Base-by-base conservation (phyloP, 1,140 invertebrate species). In the Aphaenogaster floridana region DNA sequence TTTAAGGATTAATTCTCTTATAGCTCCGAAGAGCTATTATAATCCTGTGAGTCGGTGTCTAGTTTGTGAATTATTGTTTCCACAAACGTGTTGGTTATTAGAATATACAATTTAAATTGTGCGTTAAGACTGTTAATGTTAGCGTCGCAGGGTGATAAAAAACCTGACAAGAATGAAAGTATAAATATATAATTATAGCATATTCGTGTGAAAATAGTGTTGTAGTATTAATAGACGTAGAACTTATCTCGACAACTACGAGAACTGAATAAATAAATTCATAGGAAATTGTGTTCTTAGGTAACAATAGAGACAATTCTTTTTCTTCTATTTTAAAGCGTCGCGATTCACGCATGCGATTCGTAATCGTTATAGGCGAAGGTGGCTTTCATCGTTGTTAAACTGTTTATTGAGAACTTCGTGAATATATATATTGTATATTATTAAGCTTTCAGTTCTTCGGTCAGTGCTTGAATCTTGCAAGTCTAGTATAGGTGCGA, bases 381-480 rank as follows among this genome's bases (percentile, higher is more conserved):
- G 28, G 5, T 74, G 17, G 80, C 69, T 84, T 84, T 84, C 42
- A 71, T 84, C 69, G 69, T 84, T 84, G 80, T 84, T 84, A 28
- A 84, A 61, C 50, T 84, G 17, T 76, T 76, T 54, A 74, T 74
- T 61, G 28, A 59, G 59, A 42, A 72, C n/a, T 74, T 48, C 42
- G 28, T 74, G 3, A 17, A 48, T 48, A 57, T 52, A 52, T 63
- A 64, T 68, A 52, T 59, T 68, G 11, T 81, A 59, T 36, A 59
- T 61, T 59, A 59, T 34, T 83, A 36, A 59, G 39, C 21, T 72
- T 42, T 81, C 21, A 3, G 21, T 68, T 72, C 28, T 72, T 59
- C 17, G 42, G 2, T 50, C 28, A 72, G 11, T 34, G 39, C 66
- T 83, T 83, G 80, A 74, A 74, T 74, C 13, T 39, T 59, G 42